A percentile compares a stretch with the other conserved stretches of the same genome.
Conservation (phyloP, 2,797 vertebrate species). For the Muscicapa comitata region DNA sequence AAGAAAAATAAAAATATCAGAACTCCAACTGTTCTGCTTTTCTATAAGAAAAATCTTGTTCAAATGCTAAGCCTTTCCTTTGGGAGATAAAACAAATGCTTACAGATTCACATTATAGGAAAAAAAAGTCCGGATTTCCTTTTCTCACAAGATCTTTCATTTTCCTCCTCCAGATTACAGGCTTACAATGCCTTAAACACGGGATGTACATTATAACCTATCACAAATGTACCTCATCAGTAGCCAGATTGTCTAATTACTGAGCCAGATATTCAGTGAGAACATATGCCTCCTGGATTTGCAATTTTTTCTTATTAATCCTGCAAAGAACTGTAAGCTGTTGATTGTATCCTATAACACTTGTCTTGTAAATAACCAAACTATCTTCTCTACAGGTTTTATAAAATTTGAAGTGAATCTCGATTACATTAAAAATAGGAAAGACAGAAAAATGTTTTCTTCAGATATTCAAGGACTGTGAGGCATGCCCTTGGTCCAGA, state of each 20-base stretch:
- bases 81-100: conserved; percentile 23
- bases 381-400: not conserved
- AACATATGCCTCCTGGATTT: not conserved
- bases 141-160: not conserved
- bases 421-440: not conserved
- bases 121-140: not conserved
- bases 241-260: not conserved
- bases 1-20: not conserved
- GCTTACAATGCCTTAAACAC: not conserved
- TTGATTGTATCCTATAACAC: not conserved
- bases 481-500: not conserved
- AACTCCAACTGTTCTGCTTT: not conserved
- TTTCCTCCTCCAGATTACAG: not conserved
- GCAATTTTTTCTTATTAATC: not conserved
- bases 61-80: not conserved
- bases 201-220: not conserved
- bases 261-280: not conserved
- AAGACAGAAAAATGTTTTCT: not conserved
- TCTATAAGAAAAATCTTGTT: not conserved
- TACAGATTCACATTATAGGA: not conserved
- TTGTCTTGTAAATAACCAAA: not conserved
- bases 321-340: not conserved
- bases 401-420: not conserved
- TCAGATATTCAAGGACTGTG: not conserved
- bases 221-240: not conserved